Percentiles rank a stretch among this genome's conserved stretches.
These are phyloP conservation scores for Neodon shergylaensis DNA, from an alignment of 2,113 vertebrate species.

Conservation along the genomic window DNA sequence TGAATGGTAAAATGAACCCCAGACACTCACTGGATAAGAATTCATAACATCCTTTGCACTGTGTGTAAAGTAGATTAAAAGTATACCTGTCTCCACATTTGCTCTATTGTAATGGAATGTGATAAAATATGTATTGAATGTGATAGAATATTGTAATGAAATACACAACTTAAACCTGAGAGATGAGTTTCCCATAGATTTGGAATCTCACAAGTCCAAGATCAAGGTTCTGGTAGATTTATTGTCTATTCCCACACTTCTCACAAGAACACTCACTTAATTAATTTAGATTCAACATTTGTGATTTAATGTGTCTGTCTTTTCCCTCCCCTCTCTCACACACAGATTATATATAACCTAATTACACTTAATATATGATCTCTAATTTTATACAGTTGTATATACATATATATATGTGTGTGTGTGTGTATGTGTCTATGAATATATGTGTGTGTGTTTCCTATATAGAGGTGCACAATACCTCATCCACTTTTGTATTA, in stretches of 20 bases:
- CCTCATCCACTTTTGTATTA: background rate
- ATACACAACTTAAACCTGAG: background rate
- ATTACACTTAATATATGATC: background rate
- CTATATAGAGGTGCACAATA: background rate
- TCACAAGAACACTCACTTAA: background rate
- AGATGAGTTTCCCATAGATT: background rate
- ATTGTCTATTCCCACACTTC: background rate
- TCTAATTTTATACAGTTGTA: background rate
- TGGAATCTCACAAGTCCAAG: background rate
- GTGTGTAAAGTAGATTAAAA: background rate
- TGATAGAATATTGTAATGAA: too few species aligned
- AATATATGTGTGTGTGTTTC: too few species aligned
- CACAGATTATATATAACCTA: background rate
- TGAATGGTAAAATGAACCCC: background rate
- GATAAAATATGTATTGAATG: background rate
- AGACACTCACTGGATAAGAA: background rate
- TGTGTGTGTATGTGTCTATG: too few species aligned
- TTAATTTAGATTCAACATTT: background rate
- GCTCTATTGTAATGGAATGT: background rate
- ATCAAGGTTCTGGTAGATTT: background rate
- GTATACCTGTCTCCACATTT: background rate
- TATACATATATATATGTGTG: too few species aligned
- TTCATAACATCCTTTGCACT: background rate
- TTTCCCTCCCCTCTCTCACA: background rate
- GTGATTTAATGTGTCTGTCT: background rate